Evolutionary conservation across 30 jellyfish, hydroid and myxozoan species (phyloP).

Genomic region (Aurelia aurita complex sp. Pacific): DNA sequence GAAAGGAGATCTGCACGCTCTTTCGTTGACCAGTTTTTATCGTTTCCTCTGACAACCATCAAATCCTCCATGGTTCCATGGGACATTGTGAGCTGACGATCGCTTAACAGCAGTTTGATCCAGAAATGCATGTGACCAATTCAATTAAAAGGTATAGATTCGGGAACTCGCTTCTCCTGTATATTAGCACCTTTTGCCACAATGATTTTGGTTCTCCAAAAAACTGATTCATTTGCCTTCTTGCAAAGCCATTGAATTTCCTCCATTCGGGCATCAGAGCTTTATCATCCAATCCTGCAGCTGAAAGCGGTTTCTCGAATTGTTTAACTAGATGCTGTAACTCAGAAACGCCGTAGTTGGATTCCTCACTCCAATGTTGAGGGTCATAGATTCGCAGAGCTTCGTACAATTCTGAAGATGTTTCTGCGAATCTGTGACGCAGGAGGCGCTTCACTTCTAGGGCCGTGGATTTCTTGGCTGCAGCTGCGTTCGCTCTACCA

Average conservation of each 20-base stretch:
- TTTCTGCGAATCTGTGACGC: constrained; percentile 24
- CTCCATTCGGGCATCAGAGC: constrained; percentile 43
- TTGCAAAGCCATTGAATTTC: constrained; percentile 27
- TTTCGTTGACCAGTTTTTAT: constrained; percentile 37
- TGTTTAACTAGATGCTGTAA: background rate
- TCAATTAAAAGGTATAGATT: constrained; percentile 41
- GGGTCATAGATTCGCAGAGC: constrained; percentile 36
- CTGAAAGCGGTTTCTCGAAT: constrained; percentile 12
- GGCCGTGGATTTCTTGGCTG: constrained; percentile 10
- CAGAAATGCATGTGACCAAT: constrained; percentile 47
- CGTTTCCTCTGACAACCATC: constrained; percentile 36
- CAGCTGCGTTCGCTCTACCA: constrained; percentile 23
- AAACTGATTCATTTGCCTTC: constrained; percentile 15
- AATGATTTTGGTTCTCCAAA: constrained; percentile 5
- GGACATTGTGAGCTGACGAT: constrained; percentile 40
- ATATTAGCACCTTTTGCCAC: constrained; percentile 39
- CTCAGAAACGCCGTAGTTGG: constrained; percentile 16
- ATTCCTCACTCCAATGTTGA: constrained; percentile 49
- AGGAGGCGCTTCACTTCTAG: constrained; percentile 1
- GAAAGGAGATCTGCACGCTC: constrained; percentile 17
- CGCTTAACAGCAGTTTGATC: constrained; percentile 71
- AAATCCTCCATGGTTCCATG: constrained; percentile 45
- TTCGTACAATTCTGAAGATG: constrained; percentile 6
- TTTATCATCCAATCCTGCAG: constrained; percentile 18
- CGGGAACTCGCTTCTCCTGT: constrained; percentile 44